Base-by-base conservation (phyloP, 2,888 invertebrate genomes). In the Spatulosminthurus flaviceps region DNA sequence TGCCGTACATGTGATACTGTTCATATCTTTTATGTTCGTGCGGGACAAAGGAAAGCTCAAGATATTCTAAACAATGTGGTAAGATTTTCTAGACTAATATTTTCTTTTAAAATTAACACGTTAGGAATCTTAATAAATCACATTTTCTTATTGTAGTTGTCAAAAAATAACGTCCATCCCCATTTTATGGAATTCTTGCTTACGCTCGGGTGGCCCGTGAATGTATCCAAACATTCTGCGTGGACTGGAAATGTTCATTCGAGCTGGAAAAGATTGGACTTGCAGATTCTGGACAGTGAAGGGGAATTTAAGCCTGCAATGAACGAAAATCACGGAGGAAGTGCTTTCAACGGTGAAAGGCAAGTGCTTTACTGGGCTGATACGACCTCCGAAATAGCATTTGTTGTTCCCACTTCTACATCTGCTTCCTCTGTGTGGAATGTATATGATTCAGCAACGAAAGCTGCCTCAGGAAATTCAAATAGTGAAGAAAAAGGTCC, bases 341-440 rank as follows among this genome's bases (percentile, higher is more conserved):
- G 92, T 82, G 88, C 92, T 75, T 97, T 94, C 87, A 95, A 95
- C 88, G 97, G 96, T 0, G 91, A 92, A 77, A 92, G 92, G 79
- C 92, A 94, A 87, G 93, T 96, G 1, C 89, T 98, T 0, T 98
- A 97, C 88, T 98, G 97, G 97, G 94, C 97, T 0, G 97, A 98
- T 88, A 94, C 95, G 0, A 93, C 93, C 72, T 94, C 95, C 2
- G 98, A 99, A 89, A 92, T 98, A 77, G 96, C 97, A 0, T 97
- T 98, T 89, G 92, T 98, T 22, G 94, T 98, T 76, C 98, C 98
- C 0, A 90, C 91, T 5, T 82, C 83, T 26, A 78, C 77, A 22
- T 72, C 75, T 16, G 61, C 70, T 21, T 11, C 77, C 26, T 75
- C 76, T 42, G 74, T 70, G 1, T 51, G 71, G 60, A 21, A 61